Evolutionary conservation across 2,888 invertebrate genomes (phyloP).

Genomic region (Mesochorus sp.): DNA sequence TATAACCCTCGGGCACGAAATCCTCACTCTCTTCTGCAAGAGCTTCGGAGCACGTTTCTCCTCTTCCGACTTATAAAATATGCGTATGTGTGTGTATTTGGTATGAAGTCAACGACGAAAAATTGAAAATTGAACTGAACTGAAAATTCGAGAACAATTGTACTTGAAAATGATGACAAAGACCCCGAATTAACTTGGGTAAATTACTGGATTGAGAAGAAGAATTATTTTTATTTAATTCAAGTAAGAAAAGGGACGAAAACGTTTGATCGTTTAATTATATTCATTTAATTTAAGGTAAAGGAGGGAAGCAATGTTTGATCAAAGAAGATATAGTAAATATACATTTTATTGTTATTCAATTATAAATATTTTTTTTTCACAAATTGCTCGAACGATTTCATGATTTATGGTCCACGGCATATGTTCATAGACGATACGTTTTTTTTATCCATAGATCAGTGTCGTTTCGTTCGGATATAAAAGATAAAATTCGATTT

Average conservation of each 20-base stretch:
- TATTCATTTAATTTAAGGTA: background rate
- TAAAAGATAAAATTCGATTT: conserved; percentile 36
- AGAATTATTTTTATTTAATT: no score
- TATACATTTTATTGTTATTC: background rate
- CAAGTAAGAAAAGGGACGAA: background rate
- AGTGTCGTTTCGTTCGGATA: conserved; percentile 2
- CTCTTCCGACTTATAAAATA: background rate
- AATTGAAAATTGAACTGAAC: background rate
- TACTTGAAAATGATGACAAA: background rate
- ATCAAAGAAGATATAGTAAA: background rate
- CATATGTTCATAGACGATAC: background rate
- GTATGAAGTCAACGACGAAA: background rate
- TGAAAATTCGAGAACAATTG: conserved; percentile 9
- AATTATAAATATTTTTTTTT: background rate
- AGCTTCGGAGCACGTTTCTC: background rate
- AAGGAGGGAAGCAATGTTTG: background rate
- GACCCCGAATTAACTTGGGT: background rate
- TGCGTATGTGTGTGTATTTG: background rate
- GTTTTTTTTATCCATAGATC: background rate
- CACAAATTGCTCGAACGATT: background rate
- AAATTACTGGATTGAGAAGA: no score
- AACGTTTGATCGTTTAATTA: no score
- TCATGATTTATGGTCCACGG: background rate
- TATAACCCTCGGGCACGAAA: background rate
- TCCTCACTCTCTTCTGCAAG: conserved; percentile 14